These are phyloP conservation scores for Leptopilina clavipes DNA, from an alignment of 1,140 invertebrate species.

Conservation along the genomic window DNA sequence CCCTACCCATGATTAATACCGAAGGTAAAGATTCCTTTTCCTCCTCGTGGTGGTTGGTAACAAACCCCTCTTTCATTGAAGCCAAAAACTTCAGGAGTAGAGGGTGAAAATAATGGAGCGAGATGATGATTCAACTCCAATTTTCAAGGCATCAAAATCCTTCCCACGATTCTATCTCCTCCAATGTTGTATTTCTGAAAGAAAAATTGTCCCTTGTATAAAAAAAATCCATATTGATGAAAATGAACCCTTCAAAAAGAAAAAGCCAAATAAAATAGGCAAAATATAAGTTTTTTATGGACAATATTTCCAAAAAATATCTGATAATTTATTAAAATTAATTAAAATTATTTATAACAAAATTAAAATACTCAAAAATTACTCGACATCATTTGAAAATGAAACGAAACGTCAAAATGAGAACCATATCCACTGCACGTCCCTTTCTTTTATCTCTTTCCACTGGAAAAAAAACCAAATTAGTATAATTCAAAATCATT, in stretches of 20 bases:
- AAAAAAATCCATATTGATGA: background rate
- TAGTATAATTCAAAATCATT: too few relatives aligned
- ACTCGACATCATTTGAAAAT: too few relatives aligned
- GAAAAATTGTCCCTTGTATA: background rate
- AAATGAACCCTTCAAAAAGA: background rate
- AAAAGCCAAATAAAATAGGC: background rate
- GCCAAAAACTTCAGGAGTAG: background rate
- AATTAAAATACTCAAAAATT: too few relatives aligned
- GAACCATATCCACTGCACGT: too few relatives aligned
- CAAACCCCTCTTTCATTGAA: background rate
- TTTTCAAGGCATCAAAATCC: background rate
- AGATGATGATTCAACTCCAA: background rate
- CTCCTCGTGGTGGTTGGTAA: constrained; percentile 21
- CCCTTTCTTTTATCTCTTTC: too few relatives aligned
- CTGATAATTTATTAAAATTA: too few relatives aligned
- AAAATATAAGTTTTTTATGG: too few relatives aligned
- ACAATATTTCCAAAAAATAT: too few relatives aligned
- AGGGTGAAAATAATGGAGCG: background rate
- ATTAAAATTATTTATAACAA: too few relatives aligned
- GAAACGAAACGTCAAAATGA: too few relatives aligned
- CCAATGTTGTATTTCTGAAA: background rate
- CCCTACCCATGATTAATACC: background rate
- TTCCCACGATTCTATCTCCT: background rate
- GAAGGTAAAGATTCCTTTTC: constrained; percentile 47
- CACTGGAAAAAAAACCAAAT: too few relatives aligned